Evolutionary conservation across 2,797 vertebrate genomes (phyloP).

Genomic region (Phataginus tricuspis): DNA sequence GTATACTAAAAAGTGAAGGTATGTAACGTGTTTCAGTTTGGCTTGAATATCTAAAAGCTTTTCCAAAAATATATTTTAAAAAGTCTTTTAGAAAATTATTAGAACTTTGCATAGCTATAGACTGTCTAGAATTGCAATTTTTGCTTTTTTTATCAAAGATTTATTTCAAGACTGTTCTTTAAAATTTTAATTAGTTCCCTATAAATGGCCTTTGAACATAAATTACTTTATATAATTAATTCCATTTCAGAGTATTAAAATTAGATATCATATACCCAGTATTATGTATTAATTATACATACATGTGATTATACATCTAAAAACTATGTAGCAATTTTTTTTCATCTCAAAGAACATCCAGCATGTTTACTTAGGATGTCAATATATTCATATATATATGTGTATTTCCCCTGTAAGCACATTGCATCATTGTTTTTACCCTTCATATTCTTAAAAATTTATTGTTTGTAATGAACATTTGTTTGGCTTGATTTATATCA

Average conservation of each 20-base stretch:
- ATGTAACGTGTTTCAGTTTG: background rate
- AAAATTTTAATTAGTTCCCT: background rate
- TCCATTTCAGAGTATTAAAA: background rate
- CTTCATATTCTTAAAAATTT: background rate
- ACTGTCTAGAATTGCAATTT: background rate
- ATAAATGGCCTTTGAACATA: background rate
- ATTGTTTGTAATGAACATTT: background rate
- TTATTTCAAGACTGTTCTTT: background rate
- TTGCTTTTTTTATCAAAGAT: background rate
- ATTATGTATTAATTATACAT: background rate
- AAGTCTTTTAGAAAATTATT: background rate
- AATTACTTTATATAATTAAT: slow-evolving; percentile 39
- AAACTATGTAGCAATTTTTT: background rate
- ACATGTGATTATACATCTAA: background rate
- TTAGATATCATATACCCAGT: background rate
- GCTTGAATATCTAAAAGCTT: slow-evolving; percentile 31
- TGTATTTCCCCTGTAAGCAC: background rate
- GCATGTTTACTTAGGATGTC: background rate
- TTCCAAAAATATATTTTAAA: background rate
- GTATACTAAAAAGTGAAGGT: background rate
- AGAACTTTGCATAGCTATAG: background rate
- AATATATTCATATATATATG: background rate
- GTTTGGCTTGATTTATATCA: background rate
- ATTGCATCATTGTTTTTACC: background rate
- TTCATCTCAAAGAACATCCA: background rate